These are phyloP conservation scores for Theocolax elegans DNA, from an alignment of 1,140 invertebrate species.

Conservation along the genomic window DNA sequence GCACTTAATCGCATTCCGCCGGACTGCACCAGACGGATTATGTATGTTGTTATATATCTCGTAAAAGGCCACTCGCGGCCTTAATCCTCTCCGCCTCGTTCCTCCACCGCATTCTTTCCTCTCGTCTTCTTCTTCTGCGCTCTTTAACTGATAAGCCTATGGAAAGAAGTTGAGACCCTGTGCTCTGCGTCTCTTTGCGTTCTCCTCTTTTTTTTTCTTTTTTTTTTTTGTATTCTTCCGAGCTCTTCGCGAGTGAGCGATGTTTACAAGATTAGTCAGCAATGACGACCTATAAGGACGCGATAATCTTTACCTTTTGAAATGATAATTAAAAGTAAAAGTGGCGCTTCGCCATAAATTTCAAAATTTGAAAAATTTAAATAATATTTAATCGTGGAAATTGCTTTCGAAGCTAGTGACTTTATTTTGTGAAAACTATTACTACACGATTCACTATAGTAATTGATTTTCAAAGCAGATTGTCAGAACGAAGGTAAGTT, in stretches of 20 bases:
- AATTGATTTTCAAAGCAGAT: no score
- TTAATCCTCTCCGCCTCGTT: constrained; percentile 26
- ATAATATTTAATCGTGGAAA: no score
- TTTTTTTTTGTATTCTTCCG: not conserved
- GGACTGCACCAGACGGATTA: constrained; percentile 48
- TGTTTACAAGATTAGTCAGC: constrained; percentile 8
- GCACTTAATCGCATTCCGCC: constrained; percentile 56
- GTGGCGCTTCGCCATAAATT: no score
- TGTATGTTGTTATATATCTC: constrained; percentile 37
- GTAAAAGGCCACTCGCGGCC: constrained; percentile 20
- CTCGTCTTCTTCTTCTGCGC: not conserved
- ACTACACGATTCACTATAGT: no score
- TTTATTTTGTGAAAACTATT: no score
- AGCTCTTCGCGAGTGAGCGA: not conserved
- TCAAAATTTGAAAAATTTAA: no score
- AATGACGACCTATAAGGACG: not conserved
- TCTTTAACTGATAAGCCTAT: constrained; percentile 8
- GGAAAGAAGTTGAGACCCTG: not conserved
- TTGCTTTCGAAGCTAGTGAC: no score
- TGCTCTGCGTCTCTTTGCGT: not conserved
- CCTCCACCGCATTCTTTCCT: constrained; percentile 7
- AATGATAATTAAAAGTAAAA: not conserved
- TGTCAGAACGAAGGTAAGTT: no score
- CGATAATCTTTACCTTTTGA: not conserved
- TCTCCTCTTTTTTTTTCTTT: no score